A percentile compares a stretch with the other conserved stretches of the same genome.
Evolutionary conservation across 2,888 invertebrate genomes (phyloP).

Genomic region (Tenthredo amoena): DNA sequence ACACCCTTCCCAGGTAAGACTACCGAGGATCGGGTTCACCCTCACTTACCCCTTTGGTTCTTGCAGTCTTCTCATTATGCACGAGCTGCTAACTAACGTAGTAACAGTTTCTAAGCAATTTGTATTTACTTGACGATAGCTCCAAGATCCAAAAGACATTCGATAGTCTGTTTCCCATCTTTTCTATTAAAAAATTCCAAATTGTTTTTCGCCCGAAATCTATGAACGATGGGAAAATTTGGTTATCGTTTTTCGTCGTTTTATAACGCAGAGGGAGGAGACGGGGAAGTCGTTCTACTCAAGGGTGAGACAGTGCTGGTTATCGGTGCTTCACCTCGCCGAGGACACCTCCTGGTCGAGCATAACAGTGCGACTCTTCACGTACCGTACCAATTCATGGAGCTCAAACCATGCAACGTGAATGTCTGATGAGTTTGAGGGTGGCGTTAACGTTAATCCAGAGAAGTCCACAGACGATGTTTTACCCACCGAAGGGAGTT

Average conservation of each 20-base stretch:
- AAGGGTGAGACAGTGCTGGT: conserved; percentile 94
- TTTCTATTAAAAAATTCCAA: neutral
- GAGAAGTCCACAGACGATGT: conserved; percentile 6
- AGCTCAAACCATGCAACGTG: conserved; percentile 81
- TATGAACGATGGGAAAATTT: neutral
- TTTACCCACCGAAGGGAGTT: conserved; percentile 1
- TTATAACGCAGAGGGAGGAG: conserved; percentile 74
- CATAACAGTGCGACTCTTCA: conserved; percentile 87
- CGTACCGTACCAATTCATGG: conserved; percentile 91
- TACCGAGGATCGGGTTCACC: neutral
- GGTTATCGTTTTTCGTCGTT: conserved; percentile 37
- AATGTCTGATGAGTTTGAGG: conserved; percentile 68
- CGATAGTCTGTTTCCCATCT: neutral
- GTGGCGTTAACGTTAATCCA: conserved; percentile 11
- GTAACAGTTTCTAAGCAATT: neutral
- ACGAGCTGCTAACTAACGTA: neutral
- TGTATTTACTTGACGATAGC: neutral
- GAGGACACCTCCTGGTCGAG: conserved; percentile 94
- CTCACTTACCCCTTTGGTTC: neutral
- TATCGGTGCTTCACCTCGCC: conserved; percentile 90
- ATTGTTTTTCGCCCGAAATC: neutral
- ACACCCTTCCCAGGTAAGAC: conserved; percentile 88
- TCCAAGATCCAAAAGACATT: neutral
- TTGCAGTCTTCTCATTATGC: neutral
- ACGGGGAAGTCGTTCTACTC: conserved; percentile 83